A percentile compares a stretch with the other conserved stretches of the same genome.
phyloP scores from a whole-genome alignment of 2,113 vertebrate genomes.

The Perca schrenkii region DNA sequence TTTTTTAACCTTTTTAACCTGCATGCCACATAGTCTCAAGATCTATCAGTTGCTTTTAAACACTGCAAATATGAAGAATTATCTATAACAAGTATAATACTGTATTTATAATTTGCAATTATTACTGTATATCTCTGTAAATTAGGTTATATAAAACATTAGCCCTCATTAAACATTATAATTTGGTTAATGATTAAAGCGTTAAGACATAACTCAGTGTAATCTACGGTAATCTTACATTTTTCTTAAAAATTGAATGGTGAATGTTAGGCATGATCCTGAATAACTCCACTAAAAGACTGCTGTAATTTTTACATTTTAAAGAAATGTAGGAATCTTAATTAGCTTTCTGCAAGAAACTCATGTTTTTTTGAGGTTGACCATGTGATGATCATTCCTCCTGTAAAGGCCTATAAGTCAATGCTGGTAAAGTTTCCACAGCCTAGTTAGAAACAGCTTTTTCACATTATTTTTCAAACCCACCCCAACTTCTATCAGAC shows the following conservation, averaged over 20 bases:
- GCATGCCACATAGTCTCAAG: background rate
- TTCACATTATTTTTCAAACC: slow-evolving; percentile 49
- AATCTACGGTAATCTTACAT: background rate
- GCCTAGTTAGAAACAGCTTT: slow-evolving; percentile 43
- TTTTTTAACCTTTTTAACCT: too few relatives aligned
- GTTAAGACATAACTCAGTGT: background rate
- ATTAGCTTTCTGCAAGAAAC: slow-evolving; percentile 5
- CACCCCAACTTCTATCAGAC: slow-evolving; percentile 44
- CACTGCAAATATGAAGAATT: background rate
- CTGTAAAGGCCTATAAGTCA: slow-evolving; percentile 31
- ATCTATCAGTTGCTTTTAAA: background rate
- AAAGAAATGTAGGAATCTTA: background rate
- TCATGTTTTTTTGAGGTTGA: slow-evolving; percentile 11
- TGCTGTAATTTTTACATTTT: slow-evolving; percentile 16
- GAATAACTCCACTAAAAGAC: background rate
- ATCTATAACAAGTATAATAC: background rate
- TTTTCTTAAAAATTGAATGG: background rate
- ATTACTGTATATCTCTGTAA: background rate
- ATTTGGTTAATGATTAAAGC: background rate
- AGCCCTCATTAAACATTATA: background rate
- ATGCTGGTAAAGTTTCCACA: slow-evolving; percentile 41
- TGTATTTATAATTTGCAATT: background rate
- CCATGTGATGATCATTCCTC: slow-evolving; percentile 32
- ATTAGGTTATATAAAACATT: background rate
- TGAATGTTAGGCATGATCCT: background rate